Base-by-base conservation (phyloP, 2,797 vertebrate genomes). In the Taeniopygia guttata region DNA sequence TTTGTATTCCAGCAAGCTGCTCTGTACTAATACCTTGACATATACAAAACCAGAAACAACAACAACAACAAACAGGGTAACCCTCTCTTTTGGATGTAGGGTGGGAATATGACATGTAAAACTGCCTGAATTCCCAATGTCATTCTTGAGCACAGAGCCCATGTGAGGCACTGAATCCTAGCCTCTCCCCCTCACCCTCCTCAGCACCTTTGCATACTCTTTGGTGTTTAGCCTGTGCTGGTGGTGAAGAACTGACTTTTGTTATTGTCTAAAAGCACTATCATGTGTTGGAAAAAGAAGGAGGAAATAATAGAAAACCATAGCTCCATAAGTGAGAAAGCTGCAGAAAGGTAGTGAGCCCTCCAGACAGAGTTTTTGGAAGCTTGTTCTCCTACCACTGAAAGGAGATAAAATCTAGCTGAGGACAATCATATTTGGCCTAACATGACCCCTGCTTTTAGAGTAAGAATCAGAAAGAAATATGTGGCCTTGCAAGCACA, bases 321-420 rank as follows among this genome's bases (percentile, higher is more conserved):
- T 0, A 8, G 55, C 25, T 55, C 23, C 1, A 0, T 68, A 70
- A 88, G 45, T 64, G 51, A 94, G 90, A 94, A 94, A 91, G 51
- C 67, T 91, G 55, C 27, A 91, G 76, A 90, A 90, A 96, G 42
- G 70, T 84, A 77, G 42, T 36, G 79, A 93, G 63, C 18, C 46
- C 63, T 94, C 52, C 68, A 49, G 13, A 48, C 18, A 4, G 85
- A 76, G 74, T 36, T 80, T 67, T 94, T 96, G 83, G 80, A 91
- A 84, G 74, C 54, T 59, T 70, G 15, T 68, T 94, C 74, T 89
- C 21, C 73, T 76, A 15, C 54, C 77, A 87, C 77, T 84, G 58
- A 84, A 94, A 54, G 52, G n/a, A 89, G 94, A 96, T 91, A 90
- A 87, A 93, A 93, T 91, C 85, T 94, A 73, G 68, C 60, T 84